Base-by-base conservation (phyloP, 2,888 invertebrate species). In the Auanema sp. region DNA sequence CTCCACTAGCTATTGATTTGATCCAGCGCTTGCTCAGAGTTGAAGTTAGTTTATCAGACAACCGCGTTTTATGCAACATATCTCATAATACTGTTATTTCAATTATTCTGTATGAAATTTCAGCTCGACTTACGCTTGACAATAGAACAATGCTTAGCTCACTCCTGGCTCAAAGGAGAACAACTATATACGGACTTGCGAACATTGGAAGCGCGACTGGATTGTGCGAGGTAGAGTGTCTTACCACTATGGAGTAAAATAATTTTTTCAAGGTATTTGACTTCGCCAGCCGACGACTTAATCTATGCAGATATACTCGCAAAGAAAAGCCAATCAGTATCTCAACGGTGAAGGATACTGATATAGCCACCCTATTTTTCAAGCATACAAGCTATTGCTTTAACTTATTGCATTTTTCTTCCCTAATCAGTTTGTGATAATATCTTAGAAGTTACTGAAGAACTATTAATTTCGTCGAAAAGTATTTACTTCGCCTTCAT, bases 1-100 rank as follows among this genome's bases (percentile, higher is more conserved):
- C 95, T 25, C 89, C 89, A 53, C 90, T 92, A 85, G 92, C 96
- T 66, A 93, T 96, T 84, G 95, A 97, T 87, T 88, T 98, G 76
- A 98, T 98, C 81, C 95, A 92, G 87, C 94, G 94, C 87, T 88
- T 98, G 80, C 89, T 98, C 65, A 95, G 95, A 90, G 96, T 88
- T 47, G 86, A 86, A 76, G 85, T 86, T 23, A 47, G 58, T 21
- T 43, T 12, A 11, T 23, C 54, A 1, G 33, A 54, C 8, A 56
- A 54, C 44, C 14, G 24, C 50, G n/a, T n/a, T n/a, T n/a, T n/a
- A n/a, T n/a, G n/a, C n/a, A n/a, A n/a, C n/a, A n/a, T n/a, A n/a
- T n/a, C n/a, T n/a, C n/a, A n/a, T n/a, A n/a, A n/a, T n/a, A n/a
- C n/a, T 64, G 33, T 40, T 11, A 14, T 54, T 44, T 44, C 43